phyloP scores from a whole-genome alignment of 2,797 vertebrate species.

The Trematomus bernacchii region DNA sequence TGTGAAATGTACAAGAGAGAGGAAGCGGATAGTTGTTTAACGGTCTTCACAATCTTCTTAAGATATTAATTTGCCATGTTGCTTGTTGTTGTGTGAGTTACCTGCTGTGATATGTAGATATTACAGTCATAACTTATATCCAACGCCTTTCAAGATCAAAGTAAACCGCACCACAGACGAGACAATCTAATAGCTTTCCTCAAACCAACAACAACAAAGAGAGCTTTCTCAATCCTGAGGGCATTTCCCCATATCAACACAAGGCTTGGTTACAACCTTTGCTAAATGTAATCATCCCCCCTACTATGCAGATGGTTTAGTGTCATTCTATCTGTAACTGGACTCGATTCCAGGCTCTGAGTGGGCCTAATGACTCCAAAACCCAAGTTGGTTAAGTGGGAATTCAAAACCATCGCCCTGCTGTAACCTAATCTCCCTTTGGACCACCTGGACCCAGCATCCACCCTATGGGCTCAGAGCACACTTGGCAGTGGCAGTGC shows the following conservation, averaged over 20 bases:
- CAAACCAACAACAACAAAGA: constrained; percentile 31
- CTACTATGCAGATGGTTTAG: constrained; percentile 81
- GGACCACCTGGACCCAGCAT: constrained; percentile 72
- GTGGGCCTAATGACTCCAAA: constrained; percentile 79
- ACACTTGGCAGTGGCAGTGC: constrained; percentile 38
- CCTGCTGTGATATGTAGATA: background rate
- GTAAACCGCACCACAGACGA: constrained; percentile 5
- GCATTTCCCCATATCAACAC: constrained; percentile 66
- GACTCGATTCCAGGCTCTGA: constrained; percentile 71
- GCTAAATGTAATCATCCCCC: constrained; percentile 62
- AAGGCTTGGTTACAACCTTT: constrained; percentile 65
- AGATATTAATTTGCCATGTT: too few species aligned
- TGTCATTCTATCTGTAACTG: constrained; percentile 83
- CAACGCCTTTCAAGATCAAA: constrained; percentile 7
- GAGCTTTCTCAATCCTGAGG: constrained; percentile 47
- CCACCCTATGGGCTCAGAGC: constrained; percentile 49
- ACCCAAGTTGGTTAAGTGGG: constrained; percentile 77
- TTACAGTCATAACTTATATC: background rate
- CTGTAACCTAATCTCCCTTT: constrained; percentile 73
- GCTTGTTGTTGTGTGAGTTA: background rate
- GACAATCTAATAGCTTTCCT: constrained; percentile 14
- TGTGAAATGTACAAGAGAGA: constrained; percentile 3
- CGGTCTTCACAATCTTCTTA: too few species aligned
- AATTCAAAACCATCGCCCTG: constrained; percentile 70
- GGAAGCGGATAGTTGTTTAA: too few species aligned